These are phyloP conservation scores for Clavelina lepadiformis DNA, from an alignment of 23 tunicate genomes.

Conservation along the genomic window DNA sequence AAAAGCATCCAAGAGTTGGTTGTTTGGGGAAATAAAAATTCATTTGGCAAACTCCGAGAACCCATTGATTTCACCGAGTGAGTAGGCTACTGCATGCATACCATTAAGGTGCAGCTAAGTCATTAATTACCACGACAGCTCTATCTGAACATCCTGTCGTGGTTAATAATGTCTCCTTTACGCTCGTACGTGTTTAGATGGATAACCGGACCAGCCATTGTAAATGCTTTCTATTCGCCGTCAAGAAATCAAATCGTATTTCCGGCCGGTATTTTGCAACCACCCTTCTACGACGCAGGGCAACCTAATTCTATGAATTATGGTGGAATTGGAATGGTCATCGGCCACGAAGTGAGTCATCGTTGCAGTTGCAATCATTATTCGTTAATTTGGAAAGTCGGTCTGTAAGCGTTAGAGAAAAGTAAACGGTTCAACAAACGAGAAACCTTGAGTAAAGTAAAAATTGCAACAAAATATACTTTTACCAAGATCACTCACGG, in stretches of 20 bases:
- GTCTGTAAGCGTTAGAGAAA: too few species aligned
- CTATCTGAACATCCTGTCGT: too few species aligned
- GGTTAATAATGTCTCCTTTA: not conserved
- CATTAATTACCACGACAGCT: too few species aligned
- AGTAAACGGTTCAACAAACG: too few species aligned
- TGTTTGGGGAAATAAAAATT: not conserved
- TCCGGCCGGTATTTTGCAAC: constrained; percentile 97
- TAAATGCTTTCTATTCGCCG: constrained; percentile 85
- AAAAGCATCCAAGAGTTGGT: constrained; percentile 21
- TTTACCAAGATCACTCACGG: constrained; percentile 99
- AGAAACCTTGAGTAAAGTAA: too few species aligned
- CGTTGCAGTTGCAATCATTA: too few species aligned
- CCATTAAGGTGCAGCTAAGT: too few species aligned
- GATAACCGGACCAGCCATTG: constrained; percentile 92
- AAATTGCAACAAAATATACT: too few species aligned
- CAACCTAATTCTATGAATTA: constrained; percentile 94
- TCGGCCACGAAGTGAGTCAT: constrained; percentile 96
- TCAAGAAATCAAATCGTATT: constrained; percentile 77
- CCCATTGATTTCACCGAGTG: constrained; percentile 72
- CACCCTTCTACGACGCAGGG: constrained; percentile 90
- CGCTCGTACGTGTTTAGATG: constrained; percentile 40
- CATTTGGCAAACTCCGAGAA: constrained; percentile 25
- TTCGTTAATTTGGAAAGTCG: too few species aligned
- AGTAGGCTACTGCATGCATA: too few species aligned
- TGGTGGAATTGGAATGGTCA: constrained; percentile 98